These are phyloP conservation scores for Myopa tessellatipennis DNA, from an alignment of 2,888 invertebrate genomes.

Conservation along the genomic window DNA sequence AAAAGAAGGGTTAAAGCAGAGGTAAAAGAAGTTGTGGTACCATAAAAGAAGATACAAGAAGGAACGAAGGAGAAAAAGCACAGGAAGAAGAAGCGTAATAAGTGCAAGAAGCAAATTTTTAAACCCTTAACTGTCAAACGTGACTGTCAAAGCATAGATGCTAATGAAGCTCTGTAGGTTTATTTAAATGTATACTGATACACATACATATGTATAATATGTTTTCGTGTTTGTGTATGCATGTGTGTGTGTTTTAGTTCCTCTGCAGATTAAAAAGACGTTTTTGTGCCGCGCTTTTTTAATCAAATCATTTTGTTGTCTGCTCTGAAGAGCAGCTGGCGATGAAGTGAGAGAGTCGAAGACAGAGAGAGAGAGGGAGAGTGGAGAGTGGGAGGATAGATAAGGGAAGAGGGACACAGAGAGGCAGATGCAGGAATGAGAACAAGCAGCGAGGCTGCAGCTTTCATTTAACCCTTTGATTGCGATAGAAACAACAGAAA, in stretches of 20 bases:
- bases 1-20: no score
- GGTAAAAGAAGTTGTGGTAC: no score
- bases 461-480: conserved; percentile 31
- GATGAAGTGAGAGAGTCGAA: neutral
- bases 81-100: neutral
- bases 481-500: neutral
- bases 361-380: neutral
- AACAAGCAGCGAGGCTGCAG: no score
- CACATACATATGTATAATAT: conserved; percentile 7
- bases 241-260: neutral
- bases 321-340: conserved; percentile 16
- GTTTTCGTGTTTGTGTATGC: neutral
- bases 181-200: neutral
- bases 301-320: conserved; percentile 44
- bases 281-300: conserved; percentile 41
- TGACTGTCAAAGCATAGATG: conserved; percentile 42
- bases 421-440: neutral
- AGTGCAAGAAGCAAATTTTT: neutral
- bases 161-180: conserved; percentile 39
- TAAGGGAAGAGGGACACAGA: neutral
- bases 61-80: neutral
- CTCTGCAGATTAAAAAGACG: conserved; percentile 31
- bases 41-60: neutral
- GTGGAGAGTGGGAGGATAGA: neutral
- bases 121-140: conserved; percentile 46